phyloP scores from a whole-genome alignment of 2,888 invertebrate genomes.

The Lycocerus yunnanus region DNA sequence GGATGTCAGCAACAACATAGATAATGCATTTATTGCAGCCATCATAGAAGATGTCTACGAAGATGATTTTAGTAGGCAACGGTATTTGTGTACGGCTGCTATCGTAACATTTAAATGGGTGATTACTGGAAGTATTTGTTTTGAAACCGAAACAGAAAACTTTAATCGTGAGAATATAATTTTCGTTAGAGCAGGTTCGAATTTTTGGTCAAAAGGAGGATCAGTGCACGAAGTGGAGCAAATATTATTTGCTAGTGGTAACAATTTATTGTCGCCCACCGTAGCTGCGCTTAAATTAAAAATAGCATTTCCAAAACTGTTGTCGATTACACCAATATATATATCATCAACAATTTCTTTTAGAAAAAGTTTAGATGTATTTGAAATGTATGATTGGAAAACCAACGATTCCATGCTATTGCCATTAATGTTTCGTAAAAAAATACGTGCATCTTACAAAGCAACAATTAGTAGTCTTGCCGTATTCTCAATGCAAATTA shows the following conservation, averaged over 20 bases:
- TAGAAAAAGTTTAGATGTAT: neutral
- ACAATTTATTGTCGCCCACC: neutral
- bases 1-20: neutral
- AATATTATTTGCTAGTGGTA: neutral
- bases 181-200: constrained; percentile 16
- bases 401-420: constrained; percentile 6
- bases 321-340: constrained; percentile 1
- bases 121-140: constrained; percentile 1
- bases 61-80: constrained; percentile 13
- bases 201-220: constrained; percentile 24
- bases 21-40: constrained; percentile 14
- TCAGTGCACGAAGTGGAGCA: constrained; percentile 1
- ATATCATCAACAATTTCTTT: neutral
- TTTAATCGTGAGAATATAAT: neutral
- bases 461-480: neutral
- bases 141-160: neutral
- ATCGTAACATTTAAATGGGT: constrained; percentile 20
- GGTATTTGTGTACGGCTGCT: constrained; percentile 19
- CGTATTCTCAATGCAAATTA: neutral
- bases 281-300: constrained; percentile 5
- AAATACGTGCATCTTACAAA: neutral
- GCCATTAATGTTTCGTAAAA: constrained; percentile 2
- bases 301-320: neutral
- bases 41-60: constrained; percentile 16
- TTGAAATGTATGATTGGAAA: constrained; percentile 12